Evolutionary conservation across 2,888 invertebrate species (phyloP).

Genomic region (Eremobia ochroleuca): DNA sequence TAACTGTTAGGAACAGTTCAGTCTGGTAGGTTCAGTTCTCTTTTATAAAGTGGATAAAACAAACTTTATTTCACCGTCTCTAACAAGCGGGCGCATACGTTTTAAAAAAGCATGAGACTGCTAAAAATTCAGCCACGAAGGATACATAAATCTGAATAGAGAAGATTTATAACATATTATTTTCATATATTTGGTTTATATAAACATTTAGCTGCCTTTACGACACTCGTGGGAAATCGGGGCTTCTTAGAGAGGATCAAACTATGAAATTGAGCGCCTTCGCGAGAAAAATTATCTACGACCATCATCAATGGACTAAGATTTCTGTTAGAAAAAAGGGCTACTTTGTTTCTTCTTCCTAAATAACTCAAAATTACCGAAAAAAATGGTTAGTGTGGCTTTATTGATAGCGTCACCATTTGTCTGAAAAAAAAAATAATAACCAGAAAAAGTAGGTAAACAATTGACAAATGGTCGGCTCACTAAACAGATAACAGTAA

Average conservation of each 20-base stretch:
- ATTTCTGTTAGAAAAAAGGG: background rate
- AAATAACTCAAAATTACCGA: background rate
- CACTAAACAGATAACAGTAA: background rate
- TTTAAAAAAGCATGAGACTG: conserved; percentile 41
- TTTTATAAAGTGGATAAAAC: background rate
- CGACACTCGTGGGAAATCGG: conserved; percentile 48
- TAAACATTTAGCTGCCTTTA: conserved; percentile 41
- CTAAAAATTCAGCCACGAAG: conserved; percentile 47
- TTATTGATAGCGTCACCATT: background rate
- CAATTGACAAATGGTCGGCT: background rate
- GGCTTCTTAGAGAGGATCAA: conserved; percentile 2
- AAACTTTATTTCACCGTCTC: background rate
- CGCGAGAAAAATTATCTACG: background rate
- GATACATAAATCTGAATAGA: conserved; percentile 53
- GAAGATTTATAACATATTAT: conserved; percentile 35
- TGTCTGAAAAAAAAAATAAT: background rate
- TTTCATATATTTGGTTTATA: conserved; percentile 47
- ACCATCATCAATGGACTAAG: background rate
- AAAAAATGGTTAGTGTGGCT: too few relatives aligned
- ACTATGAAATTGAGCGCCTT: conserved; percentile 13
- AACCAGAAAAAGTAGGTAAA: too few relatives aligned
- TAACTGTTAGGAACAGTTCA: background rate
- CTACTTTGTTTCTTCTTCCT: background rate
- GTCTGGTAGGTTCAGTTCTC: background rate
- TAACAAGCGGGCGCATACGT: background rate